phyloP scores from a whole-genome alignment of 2,888 invertebrate genomes.

The Caenorhabditis uteleia region DNA sequence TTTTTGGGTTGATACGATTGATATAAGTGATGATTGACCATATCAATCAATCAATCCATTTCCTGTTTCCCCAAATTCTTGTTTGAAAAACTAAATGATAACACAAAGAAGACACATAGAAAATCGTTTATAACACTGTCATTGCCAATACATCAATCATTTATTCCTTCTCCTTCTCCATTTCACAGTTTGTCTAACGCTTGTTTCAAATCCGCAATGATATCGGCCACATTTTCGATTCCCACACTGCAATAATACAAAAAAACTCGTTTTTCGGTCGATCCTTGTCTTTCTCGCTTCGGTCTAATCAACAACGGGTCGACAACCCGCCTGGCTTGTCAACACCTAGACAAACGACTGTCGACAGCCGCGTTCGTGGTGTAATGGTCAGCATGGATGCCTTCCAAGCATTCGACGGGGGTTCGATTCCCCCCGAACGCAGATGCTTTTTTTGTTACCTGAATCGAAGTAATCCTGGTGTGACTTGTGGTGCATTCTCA shows the following conservation, averaged over 20 bases:
- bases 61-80: too few relatives aligned
- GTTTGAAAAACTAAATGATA: too few relatives aligned
- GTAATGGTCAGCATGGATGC: conserved; percentile 56
- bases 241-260: conserved; percentile 63
- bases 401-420: conserved; percentile 55
- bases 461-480: conserved; percentile 49
- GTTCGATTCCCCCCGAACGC: conserved; percentile 29
- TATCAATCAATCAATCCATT: too few relatives aligned
- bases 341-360: too few relatives aligned
- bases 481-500: conserved; percentile 7
- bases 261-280: neutral
- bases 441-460: conserved; percentile 33
- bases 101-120: too few relatives aligned
- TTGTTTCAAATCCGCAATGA: conserved; percentile 70
- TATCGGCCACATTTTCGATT: conserved; percentile 70
- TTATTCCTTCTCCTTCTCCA: neutral
- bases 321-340: too few relatives aligned
- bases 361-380: conserved; percentile 44
- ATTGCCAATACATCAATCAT: too few relatives aligned
- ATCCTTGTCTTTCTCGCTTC: too few relatives aligned
- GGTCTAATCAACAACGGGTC: too few relatives aligned
- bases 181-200: conserved; percentile 49
- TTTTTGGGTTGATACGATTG: too few relatives aligned
- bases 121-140: too few relatives aligned
- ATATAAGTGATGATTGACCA: too few relatives aligned